A percentile compares a stretch with the other conserved stretches of the same genome.
Conservation (phyloP, 2,113 vertebrate species). For the Chaetodon trifascialis region DNA sequence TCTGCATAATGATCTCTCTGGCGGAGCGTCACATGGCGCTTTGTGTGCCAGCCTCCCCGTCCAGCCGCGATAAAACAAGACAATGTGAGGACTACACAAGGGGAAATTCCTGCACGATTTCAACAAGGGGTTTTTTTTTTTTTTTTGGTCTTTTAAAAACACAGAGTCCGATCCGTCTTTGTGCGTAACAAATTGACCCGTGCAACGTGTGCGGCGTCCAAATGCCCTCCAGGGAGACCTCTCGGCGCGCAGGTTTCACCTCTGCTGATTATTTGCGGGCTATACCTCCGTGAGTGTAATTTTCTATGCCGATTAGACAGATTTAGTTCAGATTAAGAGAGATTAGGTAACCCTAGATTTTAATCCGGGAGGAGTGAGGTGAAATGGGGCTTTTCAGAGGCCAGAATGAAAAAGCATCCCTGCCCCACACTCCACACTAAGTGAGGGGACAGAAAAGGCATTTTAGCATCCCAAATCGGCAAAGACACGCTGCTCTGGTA, state of each 20-base stretch:
- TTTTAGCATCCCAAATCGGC: constrained; percentile 30
- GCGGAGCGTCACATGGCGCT: constrained; percentile 44
- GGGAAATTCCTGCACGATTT: constrained; percentile 37
- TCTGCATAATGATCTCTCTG: constrained; percentile 57
- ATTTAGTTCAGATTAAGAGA: constrained; percentile 80
- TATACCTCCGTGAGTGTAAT: constrained; percentile 69
- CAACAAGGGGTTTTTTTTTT: neutral
- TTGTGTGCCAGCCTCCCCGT: constrained; percentile 55
- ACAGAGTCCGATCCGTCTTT: constrained; percentile 7
- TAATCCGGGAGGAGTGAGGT: constrained; percentile 68
- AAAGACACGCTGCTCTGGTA: constrained; percentile 13
- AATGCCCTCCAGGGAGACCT: constrained; percentile 63
- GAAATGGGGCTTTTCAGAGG: constrained; percentile 59
- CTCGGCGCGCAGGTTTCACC: constrained; percentile 57
- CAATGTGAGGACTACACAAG: constrained; percentile 8
- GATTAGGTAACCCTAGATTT: constrained; percentile 81
- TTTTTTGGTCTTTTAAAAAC: constrained; percentile 3
- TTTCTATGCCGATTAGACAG: constrained; percentile 76
- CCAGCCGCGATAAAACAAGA: constrained; percentile 11
- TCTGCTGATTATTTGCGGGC: constrained; percentile 66
- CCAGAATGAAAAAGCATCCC: constrained; percentile 21
- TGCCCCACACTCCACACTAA: constrained; percentile 13
- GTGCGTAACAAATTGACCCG: constrained; percentile 46
- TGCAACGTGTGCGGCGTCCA: constrained; percentile 46
- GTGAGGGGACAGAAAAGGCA: constrained; percentile 18